phyloP scores from a whole-genome alignment of 1,140 invertebrate species.

The Pogonus chalceus region DNA sequence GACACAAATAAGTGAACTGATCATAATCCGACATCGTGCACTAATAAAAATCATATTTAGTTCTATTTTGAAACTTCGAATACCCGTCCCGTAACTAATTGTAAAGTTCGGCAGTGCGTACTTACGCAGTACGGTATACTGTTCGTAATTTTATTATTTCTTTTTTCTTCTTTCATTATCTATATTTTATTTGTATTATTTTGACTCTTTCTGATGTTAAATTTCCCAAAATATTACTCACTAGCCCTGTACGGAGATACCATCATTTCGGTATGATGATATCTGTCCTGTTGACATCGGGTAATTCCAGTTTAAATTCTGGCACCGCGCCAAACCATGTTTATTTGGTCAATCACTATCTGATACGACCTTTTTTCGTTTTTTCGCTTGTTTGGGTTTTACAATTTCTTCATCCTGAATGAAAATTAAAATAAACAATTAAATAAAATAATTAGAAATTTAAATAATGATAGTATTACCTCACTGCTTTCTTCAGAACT shows the following conservation, averaged over 20 bases:
- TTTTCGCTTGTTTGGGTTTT: constrained; percentile 75
- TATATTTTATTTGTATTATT: not conserved
- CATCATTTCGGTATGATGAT: not conserved
- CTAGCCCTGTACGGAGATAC: not conserved
- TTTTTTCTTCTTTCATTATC: not conserved
- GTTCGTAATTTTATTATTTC: not conserved
- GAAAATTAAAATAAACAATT: constrained; percentile 22
- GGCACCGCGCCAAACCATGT: constrained; percentile 11
- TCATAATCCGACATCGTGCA: not conserved
- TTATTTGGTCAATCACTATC: constrained; percentile 67
- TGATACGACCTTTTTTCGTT: constrained; percentile 77
- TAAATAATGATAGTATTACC: constrained; percentile 36
- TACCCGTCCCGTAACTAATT: not conserved
- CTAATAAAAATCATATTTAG: not conserved
- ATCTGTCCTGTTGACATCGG: no score
- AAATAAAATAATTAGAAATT: constrained; percentile 2
- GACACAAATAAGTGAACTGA: not conserved
- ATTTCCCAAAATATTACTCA: not conserved
- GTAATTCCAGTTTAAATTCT: not conserved
- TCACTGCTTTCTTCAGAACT: constrained; percentile 73
- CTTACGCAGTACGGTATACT: not conserved
- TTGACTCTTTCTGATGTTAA: not conserved
- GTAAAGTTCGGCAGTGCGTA: not conserved
- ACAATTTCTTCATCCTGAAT: constrained; percentile 72
- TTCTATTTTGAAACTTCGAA: not conserved